Evolutionary conservation across 2,888 invertebrate species (phyloP).

Genomic region (Trissolcus brochymenae): DNA sequence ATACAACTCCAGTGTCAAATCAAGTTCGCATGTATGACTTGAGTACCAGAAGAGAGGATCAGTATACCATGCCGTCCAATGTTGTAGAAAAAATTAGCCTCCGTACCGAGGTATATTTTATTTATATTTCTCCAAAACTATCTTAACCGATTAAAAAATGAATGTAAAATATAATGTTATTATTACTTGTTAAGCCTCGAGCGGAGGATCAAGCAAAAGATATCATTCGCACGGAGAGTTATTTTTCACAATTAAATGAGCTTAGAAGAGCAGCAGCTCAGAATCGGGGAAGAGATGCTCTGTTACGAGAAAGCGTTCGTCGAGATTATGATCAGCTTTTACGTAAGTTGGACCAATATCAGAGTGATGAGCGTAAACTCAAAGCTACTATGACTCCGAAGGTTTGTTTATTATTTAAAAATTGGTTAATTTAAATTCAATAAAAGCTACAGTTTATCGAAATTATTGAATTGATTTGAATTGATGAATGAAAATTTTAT

Average conservation of each 20-base stretch:
- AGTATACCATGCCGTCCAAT: conserved; percentile 66
- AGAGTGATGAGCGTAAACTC: conserved; percentile 67
- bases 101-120: conserved; percentile 63
- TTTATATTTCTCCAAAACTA: neutral
- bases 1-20: conserved; percentile 56
- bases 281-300: conserved; percentile 69
- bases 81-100: conserved; percentile 68
- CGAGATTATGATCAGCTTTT: conserved; percentile 70
- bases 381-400: conserved; percentile 58
- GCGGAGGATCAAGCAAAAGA: conserved; percentile 69
- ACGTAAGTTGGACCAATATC: conserved; percentile 65
- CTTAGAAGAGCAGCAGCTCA: conserved; percentile 62
- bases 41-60: conserved; percentile 65
- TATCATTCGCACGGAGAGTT: conserved; percentile 58
- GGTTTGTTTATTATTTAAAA: neutral
- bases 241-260: conserved; percentile 56
- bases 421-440: neutral
- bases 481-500: neutral
- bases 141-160: neutral
- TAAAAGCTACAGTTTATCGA: too few relatives aligned
- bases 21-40: conserved; percentile 71
- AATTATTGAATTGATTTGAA: too few relatives aligned
- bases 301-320: conserved; percentile 69
- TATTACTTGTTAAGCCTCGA: conserved; percentile 62
- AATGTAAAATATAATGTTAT: conserved; percentile 1